Percentiles rank a stretch among this genome's conserved stretches.
Conservation (phyloP, 2,888 invertebrate species). For the Melinaea menophilus region DNA sequence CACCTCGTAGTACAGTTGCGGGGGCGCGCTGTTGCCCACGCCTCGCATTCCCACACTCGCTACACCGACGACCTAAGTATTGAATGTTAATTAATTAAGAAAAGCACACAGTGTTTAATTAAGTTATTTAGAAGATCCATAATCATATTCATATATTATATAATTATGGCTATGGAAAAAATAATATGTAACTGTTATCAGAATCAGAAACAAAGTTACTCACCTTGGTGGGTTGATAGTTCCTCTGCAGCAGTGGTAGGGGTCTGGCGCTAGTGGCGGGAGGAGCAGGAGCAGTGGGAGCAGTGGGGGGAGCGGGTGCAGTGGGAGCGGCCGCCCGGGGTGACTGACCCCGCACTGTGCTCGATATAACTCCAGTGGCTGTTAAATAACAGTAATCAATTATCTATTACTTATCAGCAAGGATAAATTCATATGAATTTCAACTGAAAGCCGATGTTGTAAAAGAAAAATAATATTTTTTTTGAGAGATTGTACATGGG, state of each 20-base stretch:
- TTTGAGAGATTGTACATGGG: no score
- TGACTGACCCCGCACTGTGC: conserved; percentile 44
- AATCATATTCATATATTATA: no score
- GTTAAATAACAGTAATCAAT: not conserved
- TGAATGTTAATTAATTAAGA: not conserved
- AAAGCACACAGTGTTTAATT: no score
- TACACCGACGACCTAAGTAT: conserved; percentile 59
- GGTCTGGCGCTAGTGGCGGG: conserved; percentile 52
- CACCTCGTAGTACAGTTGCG: conserved; percentile 71
- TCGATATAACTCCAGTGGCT: conserved; percentile 61
- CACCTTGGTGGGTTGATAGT: conserved; percentile 72
- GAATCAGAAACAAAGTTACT: not conserved
- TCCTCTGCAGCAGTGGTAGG: conserved; percentile 67
- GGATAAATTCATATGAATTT: no score
- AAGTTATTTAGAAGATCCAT: no score
- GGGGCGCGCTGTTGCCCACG: conserved; percentile 67
- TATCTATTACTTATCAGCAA: no score
- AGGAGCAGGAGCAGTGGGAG: conserved; percentile 50
- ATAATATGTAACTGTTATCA: no score
- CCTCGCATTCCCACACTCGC: conserved; percentile 60
- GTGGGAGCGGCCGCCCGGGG: conserved; percentile 47
- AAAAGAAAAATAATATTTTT: no score
- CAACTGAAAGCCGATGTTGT: no score
- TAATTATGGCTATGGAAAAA: no score
- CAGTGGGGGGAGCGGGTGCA: conserved; percentile 54